Evolutionary conservation across 2,797 vertebrate species (phyloP), one percentile per base, ranked within the genome.

Genomic region (Carduelis carduelis): DNA sequence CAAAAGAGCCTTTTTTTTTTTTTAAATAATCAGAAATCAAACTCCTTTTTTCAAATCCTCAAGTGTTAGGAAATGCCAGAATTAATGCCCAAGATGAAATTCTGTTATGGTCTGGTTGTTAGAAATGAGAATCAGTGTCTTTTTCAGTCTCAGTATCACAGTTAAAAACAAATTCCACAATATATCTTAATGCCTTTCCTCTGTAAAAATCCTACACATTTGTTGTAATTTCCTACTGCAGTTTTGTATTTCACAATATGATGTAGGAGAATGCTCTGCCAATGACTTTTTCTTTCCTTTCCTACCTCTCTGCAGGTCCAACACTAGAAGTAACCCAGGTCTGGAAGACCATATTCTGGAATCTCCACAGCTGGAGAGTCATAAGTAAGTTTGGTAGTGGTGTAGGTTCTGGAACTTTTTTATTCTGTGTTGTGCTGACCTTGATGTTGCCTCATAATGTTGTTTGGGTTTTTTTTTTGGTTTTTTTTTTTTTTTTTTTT

Each of bases 301-400:
- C 20, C 14, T 84, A 1, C 8, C 4, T 69, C 87, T 94, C 91
- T 80, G 19, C 77, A 98, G 97, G 71, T 96, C 52, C 24, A 79
- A 66, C 65, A 59, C 72, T 74, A 95, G 88, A 75, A 83, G 64
- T 79, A 88, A 55, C 35, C 37, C 70, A 84, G 50, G 89, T 90
- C 60, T 86, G 70, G 98, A 98, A 93, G 96, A 95, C 61, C 89
- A 34, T 43, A 35, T 87, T 89, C 69, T 89, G 69, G 96, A 97
- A 87, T 91, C 93, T 88, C 83, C 94, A 56, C 96, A 96, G 55
- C 60, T 85, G 41, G 98, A 98, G 55, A 98, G 68, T 95, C 96
- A 91, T 79, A 98, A 98, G 97, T 98, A 97, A 97, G 97, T 65
- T 82, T 86, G 41, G 72, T 23, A 59, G 24, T 47, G 8, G 18